phyloP scores from a whole-genome alignment of 2,888 invertebrate species.

The Scaptomyza caliginosa region DNA sequence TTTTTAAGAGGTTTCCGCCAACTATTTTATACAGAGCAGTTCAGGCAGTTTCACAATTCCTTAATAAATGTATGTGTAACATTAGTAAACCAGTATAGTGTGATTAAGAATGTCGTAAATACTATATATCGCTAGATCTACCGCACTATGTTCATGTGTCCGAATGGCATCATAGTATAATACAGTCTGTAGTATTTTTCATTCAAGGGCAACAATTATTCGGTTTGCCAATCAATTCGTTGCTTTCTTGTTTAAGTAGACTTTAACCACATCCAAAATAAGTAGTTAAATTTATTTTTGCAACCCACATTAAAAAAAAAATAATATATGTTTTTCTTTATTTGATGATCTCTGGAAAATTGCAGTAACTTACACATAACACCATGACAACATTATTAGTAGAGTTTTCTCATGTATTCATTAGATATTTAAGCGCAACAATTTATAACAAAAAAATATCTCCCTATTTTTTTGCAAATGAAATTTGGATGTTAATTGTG shows the following conservation, averaged over 20 bases:
- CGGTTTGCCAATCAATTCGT: not conserved
- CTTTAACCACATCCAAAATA: not conserved
- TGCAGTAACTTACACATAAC: not conserved
- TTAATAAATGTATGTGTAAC: not conserved
- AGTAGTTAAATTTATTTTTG: not conserved
- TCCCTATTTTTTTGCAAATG: slow-evolving; percentile 14
- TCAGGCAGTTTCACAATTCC: not conserved
- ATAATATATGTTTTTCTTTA: not conserved
- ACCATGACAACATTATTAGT: slow-evolving; percentile 15
- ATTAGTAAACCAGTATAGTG: not conserved
- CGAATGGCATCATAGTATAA: not conserved
- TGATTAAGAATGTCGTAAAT: not conserved
- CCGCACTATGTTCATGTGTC: slow-evolving; percentile 2
- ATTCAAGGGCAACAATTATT: not conserved
- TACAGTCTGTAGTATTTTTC: not conserved
- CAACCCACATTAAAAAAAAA: slow-evolving; percentile 1
- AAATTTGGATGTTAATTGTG: slow-evolving; percentile 50
- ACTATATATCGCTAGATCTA: not conserved
- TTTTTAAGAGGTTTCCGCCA: slow-evolving; percentile 7
- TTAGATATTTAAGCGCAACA: slow-evolving; percentile 20
- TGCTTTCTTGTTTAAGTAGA: not conserved
- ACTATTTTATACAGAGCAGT: slow-evolving; percentile 8
- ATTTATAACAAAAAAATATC: not conserved
- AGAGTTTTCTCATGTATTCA: slow-evolving; percentile 28
- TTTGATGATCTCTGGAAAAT: slow-evolving; percentile 39